These are phyloP conservation scores for Pseudoips prasinana DNA, from an alignment of 2,888 invertebrate species.

Conservation along the genomic window DNA sequence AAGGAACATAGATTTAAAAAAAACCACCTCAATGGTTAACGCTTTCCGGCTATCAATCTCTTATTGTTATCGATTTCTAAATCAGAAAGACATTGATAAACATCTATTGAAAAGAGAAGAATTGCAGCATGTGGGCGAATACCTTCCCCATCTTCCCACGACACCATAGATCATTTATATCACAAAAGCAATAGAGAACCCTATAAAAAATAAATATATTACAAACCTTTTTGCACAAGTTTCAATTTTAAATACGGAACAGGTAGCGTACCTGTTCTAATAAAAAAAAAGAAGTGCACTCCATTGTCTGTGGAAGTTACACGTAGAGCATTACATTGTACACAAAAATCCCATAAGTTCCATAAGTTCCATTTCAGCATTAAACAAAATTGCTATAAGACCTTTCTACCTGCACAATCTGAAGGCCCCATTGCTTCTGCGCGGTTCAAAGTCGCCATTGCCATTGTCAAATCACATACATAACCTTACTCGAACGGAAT, in stretches of 20 bases:
- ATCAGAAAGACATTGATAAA: not conserved
- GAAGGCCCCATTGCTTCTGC: slow-evolving; percentile 58
- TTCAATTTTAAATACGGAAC: too few relatives aligned
- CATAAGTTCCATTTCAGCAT: too few relatives aligned
- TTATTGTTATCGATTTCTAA: too few relatives aligned
- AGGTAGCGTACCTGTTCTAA: slow-evolving; percentile 15
- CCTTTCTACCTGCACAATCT: slow-evolving; percentile 41
- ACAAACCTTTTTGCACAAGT: slow-evolving; percentile 18
- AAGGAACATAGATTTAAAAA: too few relatives aligned
- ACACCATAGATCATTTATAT: too few relatives aligned
- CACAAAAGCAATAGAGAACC: too few relatives aligned
- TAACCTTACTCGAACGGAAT: slow-evolving; percentile 59
- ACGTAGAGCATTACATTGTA: slow-evolving; percentile 17
- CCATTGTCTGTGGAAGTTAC: slow-evolving; percentile 5
- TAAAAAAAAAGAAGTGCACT: slow-evolving; percentile 3
- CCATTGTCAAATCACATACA: slow-evolving; percentile 62
- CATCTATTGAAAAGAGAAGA: not conserved
- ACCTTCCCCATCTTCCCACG: slow-evolving; percentile 31
- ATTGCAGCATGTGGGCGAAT: slow-evolving; percentile 12
- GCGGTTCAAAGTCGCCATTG: slow-evolving; percentile 37
- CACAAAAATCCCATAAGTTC: too few relatives aligned
- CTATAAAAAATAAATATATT: slow-evolving; percentile 6
- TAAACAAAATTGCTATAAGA: slow-evolving; percentile 3
- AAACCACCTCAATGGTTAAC: too few relatives aligned
- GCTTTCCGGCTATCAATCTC: slow-evolving; percentile 19